These are phyloP conservation scores for Montipora sp. DNA, from an alignment of 64 coral and sea anemone genomes.

Conservation along the genomic window DNA sequence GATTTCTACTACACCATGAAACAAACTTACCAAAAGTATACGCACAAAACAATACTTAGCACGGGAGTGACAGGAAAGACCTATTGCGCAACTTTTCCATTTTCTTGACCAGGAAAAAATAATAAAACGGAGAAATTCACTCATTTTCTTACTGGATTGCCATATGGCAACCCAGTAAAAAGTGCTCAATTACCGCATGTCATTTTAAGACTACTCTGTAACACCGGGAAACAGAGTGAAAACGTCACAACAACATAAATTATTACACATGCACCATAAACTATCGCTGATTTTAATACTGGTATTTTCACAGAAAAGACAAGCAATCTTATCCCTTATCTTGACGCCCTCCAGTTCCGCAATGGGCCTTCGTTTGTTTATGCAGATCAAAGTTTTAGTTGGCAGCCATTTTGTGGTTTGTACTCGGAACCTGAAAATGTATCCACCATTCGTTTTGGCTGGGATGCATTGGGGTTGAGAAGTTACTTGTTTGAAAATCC, in stretches of 20 bases:
- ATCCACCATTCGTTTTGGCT: conserved; percentile 39
- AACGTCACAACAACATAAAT: neutral
- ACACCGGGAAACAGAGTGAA: too few relatives aligned
- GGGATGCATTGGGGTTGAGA: conserved; percentile 22
- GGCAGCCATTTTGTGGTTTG: conserved; percentile 24
- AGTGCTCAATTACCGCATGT: too few relatives aligned
- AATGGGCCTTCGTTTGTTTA: conserved; percentile 51
- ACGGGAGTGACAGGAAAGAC: too few relatives aligned
- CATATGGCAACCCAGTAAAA: too few relatives aligned
- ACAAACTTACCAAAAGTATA: too few relatives aligned
- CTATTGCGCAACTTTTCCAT: too few relatives aligned
- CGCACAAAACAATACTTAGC: too few relatives aligned
- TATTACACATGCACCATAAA: neutral
- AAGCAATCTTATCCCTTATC: neutral
- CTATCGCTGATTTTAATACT: neutral
- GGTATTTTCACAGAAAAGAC: neutral
- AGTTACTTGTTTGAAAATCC: conserved; percentile 38
- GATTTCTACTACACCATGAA: too few relatives aligned
- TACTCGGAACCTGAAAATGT: conserved; percentile 46
- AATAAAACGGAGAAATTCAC: too few relatives aligned
- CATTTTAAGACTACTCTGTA: too few relatives aligned
- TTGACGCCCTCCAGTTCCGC: conserved; percentile 14
- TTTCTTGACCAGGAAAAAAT: too few relatives aligned
- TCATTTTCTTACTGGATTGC: too few relatives aligned
- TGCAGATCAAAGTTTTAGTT: conserved; percentile 35